Conservation (phyloP, 2,888 invertebrate genomes). For the Anorthoa munda region DNA sequence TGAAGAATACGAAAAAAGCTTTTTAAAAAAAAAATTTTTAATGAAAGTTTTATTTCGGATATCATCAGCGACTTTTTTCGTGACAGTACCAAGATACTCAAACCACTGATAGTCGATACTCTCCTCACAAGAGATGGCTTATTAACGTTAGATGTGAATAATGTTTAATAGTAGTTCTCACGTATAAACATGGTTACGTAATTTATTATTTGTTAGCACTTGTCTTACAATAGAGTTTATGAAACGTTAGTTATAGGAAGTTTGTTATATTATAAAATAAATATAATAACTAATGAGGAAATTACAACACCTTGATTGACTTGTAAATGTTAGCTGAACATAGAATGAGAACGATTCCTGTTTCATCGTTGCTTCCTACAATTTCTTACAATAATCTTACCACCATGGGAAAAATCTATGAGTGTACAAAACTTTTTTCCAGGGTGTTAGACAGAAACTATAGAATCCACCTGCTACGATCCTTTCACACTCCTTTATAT, state of each 20-base stretch:
- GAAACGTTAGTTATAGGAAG: neutral
- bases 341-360: no score
- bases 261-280: constrained; percentile 13
- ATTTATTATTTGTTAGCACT: constrained; percentile 17
- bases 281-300: neutral
- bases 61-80: neutral
- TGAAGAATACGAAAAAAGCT: no score
- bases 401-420: no score
- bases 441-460: no score
- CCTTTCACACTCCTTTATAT: no score
- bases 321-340: neutral
- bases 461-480: no score
- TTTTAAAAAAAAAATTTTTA: no score
- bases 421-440: no score
- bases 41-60: no score
- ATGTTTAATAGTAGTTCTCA: constrained; percentile 5
- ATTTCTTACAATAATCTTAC: no score
- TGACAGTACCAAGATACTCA: neutral
- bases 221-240: constrained; percentile 36
- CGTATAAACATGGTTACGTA: neutral
- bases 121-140: neutral
- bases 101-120: constrained; percentile 1
- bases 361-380: no score
- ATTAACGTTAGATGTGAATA: constrained; percentile 12
- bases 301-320: neutral